Base-by-base conservation (phyloP, 2,113 vertebrate genomes). In the Salvelinus sp. region DNA sequence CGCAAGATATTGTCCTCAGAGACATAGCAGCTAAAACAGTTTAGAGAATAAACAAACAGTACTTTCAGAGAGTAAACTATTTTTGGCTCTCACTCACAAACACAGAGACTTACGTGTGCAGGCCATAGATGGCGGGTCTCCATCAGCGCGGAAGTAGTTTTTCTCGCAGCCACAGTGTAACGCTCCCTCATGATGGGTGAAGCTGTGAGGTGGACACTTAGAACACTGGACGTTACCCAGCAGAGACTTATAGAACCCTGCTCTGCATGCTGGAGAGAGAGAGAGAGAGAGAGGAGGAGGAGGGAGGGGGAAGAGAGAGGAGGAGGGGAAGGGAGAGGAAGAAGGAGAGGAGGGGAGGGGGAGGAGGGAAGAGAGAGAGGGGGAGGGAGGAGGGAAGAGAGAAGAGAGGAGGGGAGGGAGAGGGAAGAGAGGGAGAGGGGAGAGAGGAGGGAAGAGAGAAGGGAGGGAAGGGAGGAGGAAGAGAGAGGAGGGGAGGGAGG, bases 131-230 rank as follows among this genome's bases (percentile, higher is more conserved):
- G 27, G 14, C 14, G 95, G 95, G 84, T 99, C 97, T 91, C 95
- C 97, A 64, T 96, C 96, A 58, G 97, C 94, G 33, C 97, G 94
- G 93, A 97, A 99, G 93, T 96, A 97, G 94, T 97, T 98, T 88
- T 97, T 98, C 92, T 99, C 97, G 91, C 97, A 99, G 91, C 91
- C 94, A 85, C 97, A 99, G 93, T 96, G 92, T 85, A 95, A 82
- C 70, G 97, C 95, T 1, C 96, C 97, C 68, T 98, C 96, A 86
- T 97, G 94, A 0, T 94, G 94, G 14, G 95, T 93, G 73, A 95
- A 95, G 76, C 97, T 99, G 78, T 98, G 97, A 23, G 97, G 97
- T 0, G 97, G 97, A 84, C 97, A 99, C 90, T 99, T 99, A 67
- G 95, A 91, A 80, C 97, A 99, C 89, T 97, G 97, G 86, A 85